Evolutionary conservation across 1,140 invertebrate species (phyloP).

Genomic region (Plodia interpunctella): DNA sequence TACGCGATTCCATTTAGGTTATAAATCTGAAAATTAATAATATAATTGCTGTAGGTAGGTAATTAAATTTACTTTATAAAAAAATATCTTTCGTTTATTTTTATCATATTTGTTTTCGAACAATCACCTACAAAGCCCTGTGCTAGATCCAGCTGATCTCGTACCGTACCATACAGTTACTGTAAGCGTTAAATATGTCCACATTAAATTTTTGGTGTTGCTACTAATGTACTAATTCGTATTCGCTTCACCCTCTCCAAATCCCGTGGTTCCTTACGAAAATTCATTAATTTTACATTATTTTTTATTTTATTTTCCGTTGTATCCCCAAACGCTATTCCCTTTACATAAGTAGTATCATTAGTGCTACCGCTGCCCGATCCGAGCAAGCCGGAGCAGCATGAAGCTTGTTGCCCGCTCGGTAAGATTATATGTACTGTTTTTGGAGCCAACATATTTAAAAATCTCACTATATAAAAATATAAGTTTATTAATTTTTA

Average conservation of each 20-base stretch:
- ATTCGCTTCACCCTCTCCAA: conserved; percentile 69
- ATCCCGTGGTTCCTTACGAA: conserved; percentile 40
- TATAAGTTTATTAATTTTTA: background rate
- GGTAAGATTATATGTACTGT: conserved; percentile 78
- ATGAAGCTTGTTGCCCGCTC: conserved; percentile 90
- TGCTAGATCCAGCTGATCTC: conserved; percentile 29
- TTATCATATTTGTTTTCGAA: background rate
- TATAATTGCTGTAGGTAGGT: background rate
- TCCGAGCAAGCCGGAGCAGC: conserved; percentile 90
- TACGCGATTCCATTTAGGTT: too few species aligned
- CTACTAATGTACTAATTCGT: conserved; percentile 76
- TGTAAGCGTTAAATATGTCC: conserved; percentile 35
- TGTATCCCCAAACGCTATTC: conserved; percentile 42
- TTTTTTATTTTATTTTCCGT: conserved; percentile 62
- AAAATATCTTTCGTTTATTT: conserved; percentile 7
- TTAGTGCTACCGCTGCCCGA: conserved; percentile 89
- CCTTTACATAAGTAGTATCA: conserved; percentile 78
- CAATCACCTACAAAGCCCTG: conserved; percentile 12
- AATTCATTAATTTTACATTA: conserved; percentile 35
- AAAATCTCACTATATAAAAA: background rate
- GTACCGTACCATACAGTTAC: conserved; percentile 24
- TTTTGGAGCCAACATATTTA: conserved; percentile 35
- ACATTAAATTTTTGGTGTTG: conserved; percentile 49
- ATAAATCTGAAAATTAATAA: conserved; percentile 5
- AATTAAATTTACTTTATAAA: conserved; percentile 10